phyloP scores from a whole-genome alignment of 2,888 invertebrate species.

The Pinctada fucata region DNA sequence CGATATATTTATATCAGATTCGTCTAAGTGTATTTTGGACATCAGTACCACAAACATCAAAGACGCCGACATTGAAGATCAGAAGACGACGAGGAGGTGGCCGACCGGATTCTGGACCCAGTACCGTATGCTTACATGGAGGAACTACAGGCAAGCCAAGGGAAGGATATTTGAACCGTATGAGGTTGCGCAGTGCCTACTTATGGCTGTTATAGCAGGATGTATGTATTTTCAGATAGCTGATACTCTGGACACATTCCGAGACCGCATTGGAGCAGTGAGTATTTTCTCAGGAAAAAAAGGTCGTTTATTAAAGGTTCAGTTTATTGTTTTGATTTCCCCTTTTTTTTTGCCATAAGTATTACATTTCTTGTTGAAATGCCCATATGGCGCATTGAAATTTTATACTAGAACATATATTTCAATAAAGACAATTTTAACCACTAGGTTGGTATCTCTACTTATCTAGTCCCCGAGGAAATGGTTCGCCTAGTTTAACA shows the following conservation, averaged over 20 bases:
- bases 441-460: no score
- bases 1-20: neutral
- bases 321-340: no score
- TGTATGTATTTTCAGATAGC: conserved; percentile 87
- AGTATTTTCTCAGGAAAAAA: conserved; percentile 30
- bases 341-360: no score
- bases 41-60: neutral
- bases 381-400: no score
- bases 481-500: no score
- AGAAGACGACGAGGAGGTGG: conserved; percentile 77
- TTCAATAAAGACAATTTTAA: no score
- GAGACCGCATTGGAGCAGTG: conserved; percentile 86
- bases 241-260: conserved; percentile 84
- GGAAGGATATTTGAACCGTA: conserved; percentile 87
- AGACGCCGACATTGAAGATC: no score
- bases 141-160: conserved; percentile 82
- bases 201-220: conserved; percentile 81
- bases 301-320: no score
- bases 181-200: conserved; percentile 82
- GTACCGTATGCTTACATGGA: conserved; percentile 83
- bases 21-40: neutral
- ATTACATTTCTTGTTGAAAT: no score
- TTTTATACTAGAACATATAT: no score
- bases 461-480: no score
- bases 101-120: conserved; percentile 89